Conservation (phyloP, 1,140 invertebrate species). For the Dinothrombium tinctorium region DNA sequence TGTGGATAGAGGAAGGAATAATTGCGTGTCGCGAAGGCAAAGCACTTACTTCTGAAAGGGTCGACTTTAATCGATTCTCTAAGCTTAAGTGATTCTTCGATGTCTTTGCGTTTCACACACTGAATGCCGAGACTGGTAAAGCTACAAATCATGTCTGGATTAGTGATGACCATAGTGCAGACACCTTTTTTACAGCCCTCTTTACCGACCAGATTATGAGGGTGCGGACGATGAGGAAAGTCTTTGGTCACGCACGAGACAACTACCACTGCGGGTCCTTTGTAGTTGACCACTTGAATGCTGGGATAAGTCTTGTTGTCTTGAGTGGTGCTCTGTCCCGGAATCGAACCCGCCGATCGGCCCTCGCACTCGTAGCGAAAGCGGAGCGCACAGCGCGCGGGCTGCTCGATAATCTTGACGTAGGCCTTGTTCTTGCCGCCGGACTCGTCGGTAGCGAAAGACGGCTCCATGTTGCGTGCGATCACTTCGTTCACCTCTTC, state of each 20-base stretch:
- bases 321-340: constrained; percentile 56
- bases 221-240: constrained; percentile 58
- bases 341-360: constrained; percentile 80
- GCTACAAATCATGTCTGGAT: constrained; percentile 22
- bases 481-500: too few species aligned
- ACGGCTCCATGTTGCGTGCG: too few species aligned
- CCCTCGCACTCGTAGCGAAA: constrained; percentile 91
- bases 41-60: constrained; percentile 64
- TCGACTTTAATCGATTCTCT: constrained; percentile 69
- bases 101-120: constrained; percentile 85
- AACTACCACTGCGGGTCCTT: constrained; percentile 55
- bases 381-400: constrained; percentile 62
- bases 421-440: constrained; percentile 20
- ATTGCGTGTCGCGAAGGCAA: constrained; percentile 32
- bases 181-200: constrained; percentile 77
- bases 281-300: constrained; percentile 56
- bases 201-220: constrained; percentile 82
- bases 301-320: constrained; percentile 82
- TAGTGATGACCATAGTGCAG: constrained; percentile 54
- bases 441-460: not conserved
- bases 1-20: constrained; percentile 23
- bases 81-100: constrained; percentile 51
- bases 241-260: constrained; percentile 80
- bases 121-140: constrained; percentile 88
- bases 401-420: constrained; percentile 67